Base-by-base conservation (phyloP, 1,140 invertebrate genomes). In the Caenorhabditis briggsae region DNA sequence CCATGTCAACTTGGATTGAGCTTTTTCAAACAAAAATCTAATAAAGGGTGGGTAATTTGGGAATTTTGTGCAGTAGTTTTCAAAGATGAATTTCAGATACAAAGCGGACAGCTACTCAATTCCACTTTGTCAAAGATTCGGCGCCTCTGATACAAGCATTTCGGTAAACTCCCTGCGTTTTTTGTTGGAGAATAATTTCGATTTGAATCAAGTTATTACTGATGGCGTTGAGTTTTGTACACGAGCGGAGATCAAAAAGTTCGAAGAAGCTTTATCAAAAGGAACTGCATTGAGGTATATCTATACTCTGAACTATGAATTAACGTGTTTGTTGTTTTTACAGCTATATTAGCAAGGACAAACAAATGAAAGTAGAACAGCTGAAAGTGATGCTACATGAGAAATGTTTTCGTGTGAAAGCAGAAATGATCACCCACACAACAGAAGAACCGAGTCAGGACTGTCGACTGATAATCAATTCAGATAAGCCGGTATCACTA, bases 111-210 rank as follows among this genome's bases (percentile, higher is more conserved):
- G 8, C 9, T 78, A 78, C n/a, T 50, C 70, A 5, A 50, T 78
- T 78, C 70, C 70, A 11, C n/a, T 78, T 8, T 53, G 25, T 43
- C 70, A 78, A 78, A n/a, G 70, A 41, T 78, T 78, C n/a, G 70
- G 70, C 6, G 46, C 48, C 12, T 5, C 7, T n/a, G 70, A 78
- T n/a, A 70, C 70, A 6, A 78, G 14, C n/a, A 14, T 78, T 3
- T 78, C 70, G n/a, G 25, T 78, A 3, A 12, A 16, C 3, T 78
- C 70, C 1, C 11, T 78, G 46, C 70, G 70, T 5, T 78, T 78
- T n/a, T 46, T 78, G 9, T 7, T 43, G 14, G 50, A 78, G 3
- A 78, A 50, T 20, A 78, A 78, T 2, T 50, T 78, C 46, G 33
- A 78, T 50, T 14, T 78, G 8, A 78, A 78, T 50, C 43, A 78